Conservation (phyloP, 2,888 invertebrate genomes). For the Hesperia comma region DNA sequence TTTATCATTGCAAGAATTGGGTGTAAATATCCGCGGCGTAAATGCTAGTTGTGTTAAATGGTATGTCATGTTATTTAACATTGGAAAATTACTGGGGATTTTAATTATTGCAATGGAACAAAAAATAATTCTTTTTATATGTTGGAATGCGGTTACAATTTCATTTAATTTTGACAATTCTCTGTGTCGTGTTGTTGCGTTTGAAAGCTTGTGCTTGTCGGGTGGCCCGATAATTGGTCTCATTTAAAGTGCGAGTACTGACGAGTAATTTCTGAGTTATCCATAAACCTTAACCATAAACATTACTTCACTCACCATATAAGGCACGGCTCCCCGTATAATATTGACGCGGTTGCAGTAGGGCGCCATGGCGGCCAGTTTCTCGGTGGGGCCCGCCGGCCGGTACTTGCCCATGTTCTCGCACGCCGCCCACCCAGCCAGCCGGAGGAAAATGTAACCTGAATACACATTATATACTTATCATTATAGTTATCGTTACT, state of each 20-base stretch:
- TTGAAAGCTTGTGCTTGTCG: too few species aligned
- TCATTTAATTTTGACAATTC: too few species aligned
- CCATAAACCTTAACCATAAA: too few species aligned
- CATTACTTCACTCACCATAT: slow-evolving; percentile 80
- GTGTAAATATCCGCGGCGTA: not conserved
- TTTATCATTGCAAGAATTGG: slow-evolving; percentile 10
- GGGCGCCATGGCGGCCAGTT: slow-evolving; percentile 72
- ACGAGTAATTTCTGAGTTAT: too few species aligned
- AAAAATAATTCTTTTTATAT: too few species aligned
- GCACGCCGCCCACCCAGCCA: slow-evolving; percentile 85
- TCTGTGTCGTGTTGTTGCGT: too few species aligned
- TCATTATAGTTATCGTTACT: too few species aligned
- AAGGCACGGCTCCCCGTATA: slow-evolving; percentile 81
- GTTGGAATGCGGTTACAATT: too few species aligned
- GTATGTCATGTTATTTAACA: not conserved
- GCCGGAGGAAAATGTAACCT: slow-evolving; percentile 88
- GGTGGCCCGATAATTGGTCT: too few species aligned
- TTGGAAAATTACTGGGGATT: too few species aligned
- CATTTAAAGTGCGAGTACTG: too few species aligned
- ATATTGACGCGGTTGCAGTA: slow-evolving; percentile 85
- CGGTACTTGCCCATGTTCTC: slow-evolving; percentile 73
- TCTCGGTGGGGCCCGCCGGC: slow-evolving; percentile 78
- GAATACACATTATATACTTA: slow-evolving; percentile 30
- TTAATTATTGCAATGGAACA: too few species aligned
- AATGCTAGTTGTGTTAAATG: not conserved